Evolutionary conservation across 1,140 invertebrate species (phyloP).

Genomic region (Caenorhabditis inopinata): DNA sequence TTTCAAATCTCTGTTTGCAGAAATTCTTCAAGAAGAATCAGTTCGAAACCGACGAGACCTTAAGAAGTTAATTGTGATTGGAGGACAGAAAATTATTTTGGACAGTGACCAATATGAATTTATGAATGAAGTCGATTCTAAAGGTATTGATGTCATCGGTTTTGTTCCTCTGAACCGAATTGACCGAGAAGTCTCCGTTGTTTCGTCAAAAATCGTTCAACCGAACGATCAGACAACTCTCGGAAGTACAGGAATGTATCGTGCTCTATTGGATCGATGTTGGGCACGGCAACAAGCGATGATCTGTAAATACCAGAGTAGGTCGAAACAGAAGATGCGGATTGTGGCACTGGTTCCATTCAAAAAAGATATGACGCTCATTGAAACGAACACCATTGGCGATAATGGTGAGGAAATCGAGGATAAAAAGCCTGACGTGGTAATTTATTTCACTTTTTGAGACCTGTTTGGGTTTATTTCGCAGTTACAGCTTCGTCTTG

Average conservation of each 20-base stretch:
- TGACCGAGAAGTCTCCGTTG: not conserved
- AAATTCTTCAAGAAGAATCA: not conserved
- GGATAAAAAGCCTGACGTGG: constrained; percentile 2
- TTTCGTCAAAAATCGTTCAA: constrained; percentile 6
- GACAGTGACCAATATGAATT: not conserved
- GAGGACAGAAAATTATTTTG: constrained; percentile 8
- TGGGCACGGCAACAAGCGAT: constrained; percentile 10
- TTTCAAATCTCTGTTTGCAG: no score
- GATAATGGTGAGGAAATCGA: not conserved
- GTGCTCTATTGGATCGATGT: not conserved
- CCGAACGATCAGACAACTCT: constrained; percentile 9
- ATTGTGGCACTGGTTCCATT: constrained; percentile 1
- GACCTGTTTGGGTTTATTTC: not conserved
- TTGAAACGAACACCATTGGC: not conserved
- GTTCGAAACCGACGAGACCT: not conserved
- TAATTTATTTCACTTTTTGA: not conserved
- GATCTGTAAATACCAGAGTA: not conserved
- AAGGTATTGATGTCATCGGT: not conserved
- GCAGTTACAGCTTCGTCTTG: not conserved
- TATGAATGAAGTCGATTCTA: not conserved
- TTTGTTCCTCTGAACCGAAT: not conserved
- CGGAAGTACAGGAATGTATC: not conserved
- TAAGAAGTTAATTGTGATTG: not conserved
- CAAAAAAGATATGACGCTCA: constrained; percentile 19
- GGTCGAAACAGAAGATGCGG: not conserved